Percentiles rank a stretch among this genome's conserved stretches.
Conservation (phyloP, 2,113 vertebrate species). For the Grus americana region DNA sequence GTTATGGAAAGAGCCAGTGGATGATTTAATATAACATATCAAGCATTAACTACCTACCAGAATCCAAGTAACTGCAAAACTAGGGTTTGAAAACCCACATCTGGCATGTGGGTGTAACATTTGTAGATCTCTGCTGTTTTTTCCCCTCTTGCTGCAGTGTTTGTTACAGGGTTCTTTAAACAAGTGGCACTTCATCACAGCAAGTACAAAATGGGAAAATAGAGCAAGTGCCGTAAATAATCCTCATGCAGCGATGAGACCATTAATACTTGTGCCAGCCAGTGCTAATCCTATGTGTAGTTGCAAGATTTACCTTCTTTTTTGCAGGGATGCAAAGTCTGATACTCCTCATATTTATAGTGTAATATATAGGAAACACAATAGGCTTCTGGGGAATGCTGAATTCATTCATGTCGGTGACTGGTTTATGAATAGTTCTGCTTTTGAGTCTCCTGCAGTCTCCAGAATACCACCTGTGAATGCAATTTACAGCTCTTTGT, state of each 20-base stretch:
- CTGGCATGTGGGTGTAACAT: slow-evolving; percentile 48
- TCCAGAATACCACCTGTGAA: slow-evolving; percentile 63
- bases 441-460: slow-evolving; percentile 45
- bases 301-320: slow-evolving; percentile 62
- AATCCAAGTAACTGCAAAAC: neutral
- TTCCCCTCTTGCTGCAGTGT: slow-evolving; percentile 30
- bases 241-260: slow-evolving; percentile 52
- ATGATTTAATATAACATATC: neutral
- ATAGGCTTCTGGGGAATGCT: slow-evolving; percentile 58
- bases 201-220: slow-evolving; percentile 63
- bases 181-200: slow-evolving; percentile 67
- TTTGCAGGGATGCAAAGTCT: slow-evolving; percentile 38
- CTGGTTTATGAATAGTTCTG: slow-evolving; percentile 68
- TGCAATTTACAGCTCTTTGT: slow-evolving; percentile 64
- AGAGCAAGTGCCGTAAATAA: slow-evolving; percentile 72
- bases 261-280: slow-evolving; percentile 64
- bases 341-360: slow-evolving; percentile 63
- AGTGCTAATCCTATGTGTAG: slow-evolving; percentile 52
- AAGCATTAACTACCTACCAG: neutral
- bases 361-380: slow-evolving; percentile 66
- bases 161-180: slow-evolving; percentile 59
- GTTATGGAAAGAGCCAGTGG: neutral
- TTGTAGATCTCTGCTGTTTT: slow-evolving; percentile 9
- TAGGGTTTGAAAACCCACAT: slow-evolving; percentile 50
- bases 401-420: slow-evolving; percentile 52